A percentile compares a stretch with the other conserved stretches of the same genome.
phyloP scores from a whole-genome alignment of 2,888 invertebrate genomes.

The Merodon equestris region DNA sequence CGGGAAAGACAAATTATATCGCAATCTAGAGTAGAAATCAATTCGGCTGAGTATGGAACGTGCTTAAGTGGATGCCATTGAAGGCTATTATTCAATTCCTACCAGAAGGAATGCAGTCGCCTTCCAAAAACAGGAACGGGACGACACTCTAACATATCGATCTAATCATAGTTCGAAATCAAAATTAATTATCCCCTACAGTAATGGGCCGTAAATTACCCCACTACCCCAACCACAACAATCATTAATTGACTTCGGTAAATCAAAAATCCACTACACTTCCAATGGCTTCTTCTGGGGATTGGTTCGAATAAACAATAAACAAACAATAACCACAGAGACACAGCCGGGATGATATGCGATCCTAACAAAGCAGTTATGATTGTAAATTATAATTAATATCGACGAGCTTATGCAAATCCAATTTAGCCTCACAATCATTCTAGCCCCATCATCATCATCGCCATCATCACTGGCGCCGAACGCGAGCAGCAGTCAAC shows the following conservation, averaged over 20 bases:
- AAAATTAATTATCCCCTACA: constrained; percentile 62
- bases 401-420: constrained; percentile 68
- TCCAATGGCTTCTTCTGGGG: background rate
- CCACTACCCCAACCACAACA: constrained; percentile 27
- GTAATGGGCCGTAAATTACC: constrained; percentile 52
- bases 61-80: constrained; percentile 21
- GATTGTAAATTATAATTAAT: constrained; percentile 68
- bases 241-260: constrained; percentile 64
- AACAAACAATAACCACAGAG: constrained; percentile 43
- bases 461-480: background rate
- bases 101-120: too few relatives aligned
- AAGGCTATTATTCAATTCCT: background rate
- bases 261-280: constrained; percentile 51
- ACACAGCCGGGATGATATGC: constrained; percentile 1
- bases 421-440: constrained; percentile 51
- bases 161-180: constrained; percentile 56
- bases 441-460: background rate
- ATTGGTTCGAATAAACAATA: constrained; percentile 35
- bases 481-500: background rate
- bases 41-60: constrained; percentile 29
- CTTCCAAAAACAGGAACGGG: too few relatives aligned
- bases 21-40: constrained; percentile 32
- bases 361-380: constrained; percentile 66
- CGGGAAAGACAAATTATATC: constrained; percentile 4
- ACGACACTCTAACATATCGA: background rate